phyloP scores from a whole-genome alignment of 2,888 invertebrate species.

The Perizoma affinitatum region DNA sequence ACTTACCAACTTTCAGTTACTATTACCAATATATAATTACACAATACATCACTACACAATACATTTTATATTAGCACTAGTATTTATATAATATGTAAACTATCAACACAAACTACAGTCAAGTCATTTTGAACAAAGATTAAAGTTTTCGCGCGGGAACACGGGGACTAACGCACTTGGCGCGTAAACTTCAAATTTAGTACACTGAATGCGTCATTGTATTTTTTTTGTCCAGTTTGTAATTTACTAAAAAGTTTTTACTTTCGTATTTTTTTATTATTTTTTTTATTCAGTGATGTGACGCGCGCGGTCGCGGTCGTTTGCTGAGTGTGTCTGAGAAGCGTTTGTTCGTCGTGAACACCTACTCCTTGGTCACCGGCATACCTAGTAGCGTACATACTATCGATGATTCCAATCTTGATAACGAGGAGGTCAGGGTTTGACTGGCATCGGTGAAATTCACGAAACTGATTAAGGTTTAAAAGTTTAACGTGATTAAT shows the following conservation, averaged over 20 bases:
- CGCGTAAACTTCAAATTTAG: conserved; percentile 62
- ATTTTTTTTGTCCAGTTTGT: conserved; percentile 54
- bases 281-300: conserved; percentile 35
- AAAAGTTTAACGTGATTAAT: conserved; percentile 33
- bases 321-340: conserved; percentile 56
- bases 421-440: conserved; percentile 79
- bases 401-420: conserved; percentile 80
- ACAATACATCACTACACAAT: conserved; percentile 9
- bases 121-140: conserved; percentile 33
- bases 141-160: conserved; percentile 24
- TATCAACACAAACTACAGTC: conserved; percentile 17
- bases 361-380: conserved; percentile 68
- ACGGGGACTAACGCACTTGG: conserved; percentile 48
- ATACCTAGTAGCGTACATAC: conserved; percentile 23
- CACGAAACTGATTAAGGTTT: conserved; percentile 41
- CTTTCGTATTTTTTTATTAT: conserved; percentile 34
- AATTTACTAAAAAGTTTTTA: conserved; percentile 49
- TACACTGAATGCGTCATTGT: conserved; percentile 56
- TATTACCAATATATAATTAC: not conserved
- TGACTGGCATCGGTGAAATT: conserved; percentile 57
- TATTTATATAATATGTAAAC: conserved; percentile 18
- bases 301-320: conserved; percentile 63
- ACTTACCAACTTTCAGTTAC: conserved; percentile 26
- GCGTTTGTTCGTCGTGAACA: conserved; percentile 48
- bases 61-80: conserved; percentile 14